Conservation (phyloP, 2,113 vertebrate species). For the Pleuronectes platessa region DNA sequence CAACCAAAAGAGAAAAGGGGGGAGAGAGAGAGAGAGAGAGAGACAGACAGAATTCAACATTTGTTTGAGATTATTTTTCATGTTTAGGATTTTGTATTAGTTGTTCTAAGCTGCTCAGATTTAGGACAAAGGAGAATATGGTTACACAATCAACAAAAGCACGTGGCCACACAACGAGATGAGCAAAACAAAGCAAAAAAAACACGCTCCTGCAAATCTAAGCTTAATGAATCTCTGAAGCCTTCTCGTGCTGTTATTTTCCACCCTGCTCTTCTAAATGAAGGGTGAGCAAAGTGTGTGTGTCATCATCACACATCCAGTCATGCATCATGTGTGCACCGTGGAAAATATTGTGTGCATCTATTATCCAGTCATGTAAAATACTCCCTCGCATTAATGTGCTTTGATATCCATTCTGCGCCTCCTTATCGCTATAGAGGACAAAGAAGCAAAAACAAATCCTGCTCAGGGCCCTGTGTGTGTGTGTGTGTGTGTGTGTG, state of each 20-base stretch:
- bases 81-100: conserved; percentile 16
- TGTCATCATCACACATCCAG: conserved; percentile 31
- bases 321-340: conserved; percentile 12
- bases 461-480: conserved; percentile 17
- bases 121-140: not conserved
- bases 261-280: conserved; percentile 16
- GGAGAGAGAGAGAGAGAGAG: too few relatives aligned
- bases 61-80: not conserved
- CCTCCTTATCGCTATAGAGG: not conserved
- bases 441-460: not conserved
- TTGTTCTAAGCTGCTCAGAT: conserved; percentile 10
- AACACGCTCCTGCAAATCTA: not conserved
- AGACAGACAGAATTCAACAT: not conserved
- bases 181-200: conserved; percentile 10
- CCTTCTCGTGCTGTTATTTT: conserved; percentile 14
- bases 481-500: not conserved
- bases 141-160: conserved; percentile 36
- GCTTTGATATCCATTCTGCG: not conserved
- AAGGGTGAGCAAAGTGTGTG: not conserved
- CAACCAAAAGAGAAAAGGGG: not conserved
- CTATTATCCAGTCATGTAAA: not conserved
- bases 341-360: conserved; percentile 21
- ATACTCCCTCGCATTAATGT: not conserved
- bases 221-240: not conserved
- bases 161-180: not conserved